Evolutionary conservation across 1,140 invertebrate genomes (phyloP).

Genomic region (Drosophila pseudoananassae): DNA sequence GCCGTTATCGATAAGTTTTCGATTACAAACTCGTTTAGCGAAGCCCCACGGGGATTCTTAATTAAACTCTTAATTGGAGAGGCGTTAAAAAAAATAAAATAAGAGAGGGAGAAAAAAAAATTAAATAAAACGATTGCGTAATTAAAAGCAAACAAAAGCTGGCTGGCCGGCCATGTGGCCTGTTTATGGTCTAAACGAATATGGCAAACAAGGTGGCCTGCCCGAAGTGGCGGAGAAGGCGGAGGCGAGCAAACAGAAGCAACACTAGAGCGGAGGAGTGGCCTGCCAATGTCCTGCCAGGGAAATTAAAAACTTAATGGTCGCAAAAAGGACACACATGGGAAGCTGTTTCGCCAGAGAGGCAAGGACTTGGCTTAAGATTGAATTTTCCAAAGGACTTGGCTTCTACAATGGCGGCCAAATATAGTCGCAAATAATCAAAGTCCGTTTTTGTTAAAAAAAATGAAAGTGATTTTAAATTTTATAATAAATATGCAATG

Average conservation of each 20-base stretch:
- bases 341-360: conserved; percentile 13
- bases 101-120: conserved; percentile 21
- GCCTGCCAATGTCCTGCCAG: conserved; percentile 19
- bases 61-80: conserved; percentile 71
- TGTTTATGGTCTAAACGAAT: conserved; percentile 19
- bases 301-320: conserved; percentile 78
- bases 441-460: background rate
- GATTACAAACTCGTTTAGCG: conserved; percentile 49
- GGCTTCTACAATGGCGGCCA: conserved; percentile 15
- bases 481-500: conserved; percentile 26
- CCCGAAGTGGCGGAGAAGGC: too few species aligned
- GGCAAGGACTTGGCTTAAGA: conserved; percentile 2
- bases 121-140: conserved; percentile 69
- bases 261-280: background rate
- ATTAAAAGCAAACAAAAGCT: conserved; percentile 72
- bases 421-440: conserved; percentile 1
- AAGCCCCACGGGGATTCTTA: conserved; percentile 28
- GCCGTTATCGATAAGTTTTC: conserved; percentile 53
- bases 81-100: conserved; percentile 11
- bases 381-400: conserved; percentile 1
- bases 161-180: conserved; percentile 5
- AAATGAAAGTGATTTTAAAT: conserved; percentile 20
- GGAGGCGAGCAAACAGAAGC: conserved; percentile 24
- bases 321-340: conserved; percentile 39
- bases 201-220: background rate